Evolutionary conservation across 2,888 invertebrate species (phyloP).

Genomic region (Merodon equestris): DNA sequence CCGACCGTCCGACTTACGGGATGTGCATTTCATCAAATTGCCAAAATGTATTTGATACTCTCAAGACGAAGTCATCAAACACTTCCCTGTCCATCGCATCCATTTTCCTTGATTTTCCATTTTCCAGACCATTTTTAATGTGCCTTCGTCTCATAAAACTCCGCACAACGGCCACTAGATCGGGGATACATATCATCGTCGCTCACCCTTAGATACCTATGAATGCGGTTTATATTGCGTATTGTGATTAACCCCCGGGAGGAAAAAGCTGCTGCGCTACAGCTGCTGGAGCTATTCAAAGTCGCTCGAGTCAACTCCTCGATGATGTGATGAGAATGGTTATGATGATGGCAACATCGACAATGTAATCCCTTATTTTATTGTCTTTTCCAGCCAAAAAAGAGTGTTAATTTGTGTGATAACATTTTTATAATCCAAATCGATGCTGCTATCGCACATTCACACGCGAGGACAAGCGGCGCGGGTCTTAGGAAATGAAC

Average conservation of each 20-base stretch:
- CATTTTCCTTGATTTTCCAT: not conserved
- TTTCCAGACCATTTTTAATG: constrained; percentile 56
- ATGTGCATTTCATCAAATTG: constrained; percentile 28
- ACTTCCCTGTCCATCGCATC: constrained; percentile 36
- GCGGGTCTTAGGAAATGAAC: constrained; percentile 6
- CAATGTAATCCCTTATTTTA: constrained; percentile 61
- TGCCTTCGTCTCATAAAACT: constrained; percentile 60
- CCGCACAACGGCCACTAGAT: constrained; percentile 43
- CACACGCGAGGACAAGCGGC: constrained; percentile 3
- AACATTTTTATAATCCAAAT: constrained; percentile 66
- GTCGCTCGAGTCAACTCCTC: constrained; percentile 25
- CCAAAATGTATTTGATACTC: constrained; percentile 27
- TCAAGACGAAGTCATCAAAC: constrained; percentile 51
- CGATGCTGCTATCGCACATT: constrained; percentile 49
- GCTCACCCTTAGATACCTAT: constrained; percentile 27
- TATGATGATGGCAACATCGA: constrained; percentile 11
- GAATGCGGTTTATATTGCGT: too few relatives aligned
- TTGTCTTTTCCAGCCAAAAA: constrained; percentile 48
- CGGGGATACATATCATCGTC: not conserved
- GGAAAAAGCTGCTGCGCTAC: constrained; percentile 26
- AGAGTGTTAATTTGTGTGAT: constrained; percentile 69
- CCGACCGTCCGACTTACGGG: not conserved
- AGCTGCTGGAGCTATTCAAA: constrained; percentile 31
- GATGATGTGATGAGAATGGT: not conserved
- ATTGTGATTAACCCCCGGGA: constrained; percentile 16